Conservation (phyloP, 1,140 invertebrate genomes). For the Anastatus disparis region DNA sequence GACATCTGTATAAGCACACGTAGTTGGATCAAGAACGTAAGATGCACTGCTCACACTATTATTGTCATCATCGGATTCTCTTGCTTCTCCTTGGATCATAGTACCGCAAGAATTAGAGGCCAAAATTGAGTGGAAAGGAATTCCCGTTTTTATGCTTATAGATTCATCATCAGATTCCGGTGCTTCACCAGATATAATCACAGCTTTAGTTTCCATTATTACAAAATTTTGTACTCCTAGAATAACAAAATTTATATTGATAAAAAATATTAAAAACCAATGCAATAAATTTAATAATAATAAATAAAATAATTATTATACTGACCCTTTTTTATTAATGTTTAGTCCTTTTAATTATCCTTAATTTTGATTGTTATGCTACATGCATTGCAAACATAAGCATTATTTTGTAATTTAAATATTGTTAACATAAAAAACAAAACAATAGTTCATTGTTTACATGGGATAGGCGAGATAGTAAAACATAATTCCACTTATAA, state of each 20-base stretch:
- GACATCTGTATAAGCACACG: slow-evolving; percentile 57
- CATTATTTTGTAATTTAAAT: too few relatives aligned
- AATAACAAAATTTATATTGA: too few relatives aligned
- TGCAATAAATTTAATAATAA: background rate
- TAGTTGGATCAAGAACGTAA: slow-evolving; percentile 58
- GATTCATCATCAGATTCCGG: slow-evolving; percentile 65
- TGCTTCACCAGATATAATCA: slow-evolving; percentile 63
- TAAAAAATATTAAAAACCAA: background rate
- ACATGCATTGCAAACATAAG: too few relatives aligned
- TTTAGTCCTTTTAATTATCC: too few relatives aligned
- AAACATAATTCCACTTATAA: background rate
- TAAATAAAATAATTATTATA: background rate
- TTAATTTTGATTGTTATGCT: too few relatives aligned
- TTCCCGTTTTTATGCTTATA: slow-evolving; percentile 51
- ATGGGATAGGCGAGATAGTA: too few relatives aligned
- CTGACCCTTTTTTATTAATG: background rate
- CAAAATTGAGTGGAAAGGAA: slow-evolving; percentile 51
- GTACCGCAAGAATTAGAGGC: slow-evolving; percentile 57
- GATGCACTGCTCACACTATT: slow-evolving; percentile 58
- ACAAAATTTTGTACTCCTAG: background rate
- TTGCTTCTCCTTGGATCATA: slow-evolving; percentile 63
- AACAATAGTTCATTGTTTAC: too few relatives aligned
- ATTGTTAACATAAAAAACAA: too few relatives aligned
- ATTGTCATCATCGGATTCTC: slow-evolving; percentile 63
- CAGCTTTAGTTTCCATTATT: slow-evolving; percentile 60